A percentile compares a stretch with the other conserved stretches of the same genome.
Evolutionary conservation across 2,888 invertebrate genomes (phyloP).

Genomic region (Acanthosepion esculentum): DNA sequence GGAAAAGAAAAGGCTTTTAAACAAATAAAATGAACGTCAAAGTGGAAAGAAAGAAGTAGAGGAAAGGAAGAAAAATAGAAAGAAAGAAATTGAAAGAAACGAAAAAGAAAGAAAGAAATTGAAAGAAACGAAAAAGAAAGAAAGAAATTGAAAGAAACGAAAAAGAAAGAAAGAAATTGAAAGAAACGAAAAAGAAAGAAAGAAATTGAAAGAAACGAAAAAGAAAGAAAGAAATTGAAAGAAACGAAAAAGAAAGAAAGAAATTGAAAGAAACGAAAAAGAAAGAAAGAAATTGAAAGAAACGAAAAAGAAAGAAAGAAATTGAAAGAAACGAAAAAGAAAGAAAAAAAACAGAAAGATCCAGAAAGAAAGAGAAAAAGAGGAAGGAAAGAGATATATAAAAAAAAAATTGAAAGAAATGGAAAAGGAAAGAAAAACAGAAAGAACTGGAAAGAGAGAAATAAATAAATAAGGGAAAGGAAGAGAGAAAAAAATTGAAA

Average conservation of each 20-base stretch:
- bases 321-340: neutral
- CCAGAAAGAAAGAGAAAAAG: neutral
- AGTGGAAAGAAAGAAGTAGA: neutral
- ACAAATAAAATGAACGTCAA: neutral
- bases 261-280: neutral
- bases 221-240: neutral
- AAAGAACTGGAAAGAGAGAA: too few species aligned
- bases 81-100: neutral
- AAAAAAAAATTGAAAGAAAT: neutral
- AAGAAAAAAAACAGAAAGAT: too few species aligned
- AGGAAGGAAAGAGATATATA: too few species aligned
- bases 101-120: neutral
- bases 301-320: neutral
- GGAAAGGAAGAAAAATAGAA: neutral
- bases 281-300: neutral
- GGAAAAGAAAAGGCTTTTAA: neutral
- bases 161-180: neutral
- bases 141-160: neutral
- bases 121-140: neutral
- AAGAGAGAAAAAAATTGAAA: too few species aligned
- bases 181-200: neutral
- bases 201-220: neutral
- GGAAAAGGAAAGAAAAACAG: too few species aligned
- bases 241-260: neutral
- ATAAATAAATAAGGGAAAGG: neutral